A percentile compares a stretch with the other conserved stretches of the same genome.
Conservation (phyloP, 1,140 invertebrate species). For the Scaptomyza pallida region DNA sequence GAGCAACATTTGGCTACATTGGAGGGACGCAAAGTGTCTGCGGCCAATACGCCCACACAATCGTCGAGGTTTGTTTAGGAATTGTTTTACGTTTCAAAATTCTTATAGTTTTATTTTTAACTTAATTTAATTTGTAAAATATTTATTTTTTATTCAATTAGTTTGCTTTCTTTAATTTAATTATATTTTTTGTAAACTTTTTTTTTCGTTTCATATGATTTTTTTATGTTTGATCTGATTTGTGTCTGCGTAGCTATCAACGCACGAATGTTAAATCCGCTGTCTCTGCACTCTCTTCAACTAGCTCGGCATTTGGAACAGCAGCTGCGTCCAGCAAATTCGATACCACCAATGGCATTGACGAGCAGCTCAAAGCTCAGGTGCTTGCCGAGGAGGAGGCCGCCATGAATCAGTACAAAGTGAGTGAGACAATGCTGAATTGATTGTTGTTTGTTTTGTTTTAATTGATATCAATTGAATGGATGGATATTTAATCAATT, state of each 20-base stretch:
- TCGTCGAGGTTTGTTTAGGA: slow-evolving; percentile 88
- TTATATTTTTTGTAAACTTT: slow-evolving; percentile 26
- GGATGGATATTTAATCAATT: slow-evolving; percentile 58
- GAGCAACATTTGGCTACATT: slow-evolving; percentile 97
- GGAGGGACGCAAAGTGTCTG: slow-evolving; percentile 95
- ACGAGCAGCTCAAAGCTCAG: slow-evolving; percentile 93
- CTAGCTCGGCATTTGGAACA: slow-evolving; percentile 93
- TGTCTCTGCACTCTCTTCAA: slow-evolving; percentile 94
- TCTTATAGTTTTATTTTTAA: not conserved
- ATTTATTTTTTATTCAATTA: not conserved
- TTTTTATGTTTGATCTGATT: slow-evolving; percentile 40
- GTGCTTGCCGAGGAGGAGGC: slow-evolving; percentile 97
- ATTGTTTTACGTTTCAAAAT: not conserved
- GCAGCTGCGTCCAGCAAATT: slow-evolving; percentile 90
- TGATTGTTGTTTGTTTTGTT: not conserved
- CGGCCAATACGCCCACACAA: slow-evolving; percentile 93
- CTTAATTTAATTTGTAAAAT: not conserved
- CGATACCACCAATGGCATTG: slow-evolving; percentile 90
- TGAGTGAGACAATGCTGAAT: slow-evolving; percentile 84
- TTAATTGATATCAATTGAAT: slow-evolving; percentile 5
- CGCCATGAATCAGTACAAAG: slow-evolving; percentile 97
- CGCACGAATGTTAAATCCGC: slow-evolving; percentile 93
- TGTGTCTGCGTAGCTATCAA: slow-evolving; percentile 87
- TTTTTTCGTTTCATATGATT: slow-evolving; percentile 32
- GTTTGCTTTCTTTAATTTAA: slow-evolving; percentile 19